A percentile compares a stretch with the other conserved stretches of the same genome.
These are phyloP conservation scores for Turnix velox DNA, from an alignment of 2,113 vertebrate genomes.

Conservation along the genomic window DNA sequence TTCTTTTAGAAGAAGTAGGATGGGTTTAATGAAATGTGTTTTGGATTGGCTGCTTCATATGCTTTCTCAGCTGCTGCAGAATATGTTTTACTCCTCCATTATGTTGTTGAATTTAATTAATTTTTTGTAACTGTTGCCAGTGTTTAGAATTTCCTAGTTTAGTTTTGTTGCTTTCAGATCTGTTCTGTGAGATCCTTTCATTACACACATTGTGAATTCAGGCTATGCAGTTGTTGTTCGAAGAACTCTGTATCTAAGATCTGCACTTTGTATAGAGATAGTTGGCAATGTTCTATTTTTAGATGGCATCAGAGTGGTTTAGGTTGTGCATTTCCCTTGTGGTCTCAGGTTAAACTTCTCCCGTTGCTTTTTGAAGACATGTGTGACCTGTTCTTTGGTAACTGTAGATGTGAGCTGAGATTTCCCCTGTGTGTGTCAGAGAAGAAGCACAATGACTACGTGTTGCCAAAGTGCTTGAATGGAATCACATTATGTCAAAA, in stretches of 20 bases:
- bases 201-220: background rate
- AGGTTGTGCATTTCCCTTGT: background rate
- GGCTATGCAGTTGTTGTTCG: background rate
- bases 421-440: background rate
- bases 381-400: background rate
- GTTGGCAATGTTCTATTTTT: background rate
- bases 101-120: background rate
- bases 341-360: background rate
- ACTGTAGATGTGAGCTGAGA: background rate
- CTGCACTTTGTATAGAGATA: background rate
- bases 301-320: background rate
- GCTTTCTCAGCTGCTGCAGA: background rate
- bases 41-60: background rate
- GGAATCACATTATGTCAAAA: background rate
- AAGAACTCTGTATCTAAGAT: background rate
- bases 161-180: background rate
- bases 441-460: background rate
- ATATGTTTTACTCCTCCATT: background rate
- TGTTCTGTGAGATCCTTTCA: background rate
- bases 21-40: background rate
- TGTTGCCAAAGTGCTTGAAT: background rate
- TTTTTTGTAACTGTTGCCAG: background rate
- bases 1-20: background rate
- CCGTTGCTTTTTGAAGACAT: background rate
- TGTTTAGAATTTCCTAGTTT: slow-evolving; percentile 33